Percentiles rank a stretch among this genome's conserved stretches.
Evolutionary conservation across 2,797 vertebrate species (phyloP).

Genomic region (Neosilurus mollespiculum): DNA sequence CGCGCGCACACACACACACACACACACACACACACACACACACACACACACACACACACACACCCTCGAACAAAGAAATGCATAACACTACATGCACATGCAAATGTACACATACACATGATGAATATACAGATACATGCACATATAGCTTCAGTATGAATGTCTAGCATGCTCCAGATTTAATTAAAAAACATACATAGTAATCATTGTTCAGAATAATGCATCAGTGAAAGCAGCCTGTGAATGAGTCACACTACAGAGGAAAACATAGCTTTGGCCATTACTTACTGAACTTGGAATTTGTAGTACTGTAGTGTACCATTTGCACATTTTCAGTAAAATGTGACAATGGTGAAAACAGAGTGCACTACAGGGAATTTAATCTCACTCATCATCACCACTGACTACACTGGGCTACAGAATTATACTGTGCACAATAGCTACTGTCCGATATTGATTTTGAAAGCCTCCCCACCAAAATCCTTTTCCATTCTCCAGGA

Average conservation of each 20-base stretch:
- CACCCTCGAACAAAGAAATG: background rate
- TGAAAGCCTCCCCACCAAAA: slow-evolving; percentile 58
- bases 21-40: background rate
- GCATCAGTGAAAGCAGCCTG: background rate
- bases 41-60: no score
- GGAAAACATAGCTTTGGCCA: slow-evolving; percentile 6
- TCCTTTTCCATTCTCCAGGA: slow-evolving; percentile 63
- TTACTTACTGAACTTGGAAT: background rate
- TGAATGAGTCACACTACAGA: slow-evolving; percentile 2
- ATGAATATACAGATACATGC: background rate
- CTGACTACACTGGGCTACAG: slow-evolving; percentile 51
- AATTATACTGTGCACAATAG: slow-evolving; percentile 55
- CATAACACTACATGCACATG: background rate
- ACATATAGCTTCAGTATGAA: slow-evolving; percentile 8
- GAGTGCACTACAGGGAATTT: slow-evolving; percentile 51
- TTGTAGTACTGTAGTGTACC: background rate
- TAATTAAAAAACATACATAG: background rate
- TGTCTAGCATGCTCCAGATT: background rate
- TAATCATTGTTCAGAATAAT: slow-evolving; percentile 9
- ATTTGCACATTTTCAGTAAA: slow-evolving; percentile 46
- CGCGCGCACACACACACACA: slow-evolving; percentile 9
- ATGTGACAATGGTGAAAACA: slow-evolving; percentile 47
- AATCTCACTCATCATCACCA: slow-evolving; percentile 57
- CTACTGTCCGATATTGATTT: slow-evolving; percentile 68
- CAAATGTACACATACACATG: background rate